Evolutionary conservation across 2,797 vertebrate species (phyloP), one percentile per base, ranked within the genome.

Genomic region (Glyptemys insculpta): DNA sequence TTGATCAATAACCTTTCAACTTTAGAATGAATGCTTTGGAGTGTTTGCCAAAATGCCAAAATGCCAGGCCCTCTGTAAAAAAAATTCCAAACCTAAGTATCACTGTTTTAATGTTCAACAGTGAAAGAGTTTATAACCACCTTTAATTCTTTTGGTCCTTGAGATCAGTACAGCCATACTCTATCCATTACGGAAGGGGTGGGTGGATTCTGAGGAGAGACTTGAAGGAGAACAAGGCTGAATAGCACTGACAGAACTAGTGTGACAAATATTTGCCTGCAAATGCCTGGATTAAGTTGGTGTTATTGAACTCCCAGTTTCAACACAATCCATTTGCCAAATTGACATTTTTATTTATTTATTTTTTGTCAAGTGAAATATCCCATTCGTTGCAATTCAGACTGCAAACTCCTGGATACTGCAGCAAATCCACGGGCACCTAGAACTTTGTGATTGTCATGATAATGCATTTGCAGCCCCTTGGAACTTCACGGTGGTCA

Each of bases 271-370:
- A 41, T 76, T 47, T 47, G 41, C 41, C 41, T 76, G 72, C 41
- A 41, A 44, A 47, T 76, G 8, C 12, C 41, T 47, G 23, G 12
- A 27, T 41, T 25, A 47, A 47, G 12, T 25, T 15, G 72, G 41
- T 4, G 41, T 47, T 76, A 37, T 72, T 65, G 29, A 82, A 29
- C 19, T 7, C 83, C 44, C 1, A 6, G 31, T 86, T 74, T 62
- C 62, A 74, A 76, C 83, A 2, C 16, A 74, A 14, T 31, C 34
- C 16, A 0, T 84, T 31, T 27, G 14, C 41, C 85, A 79, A 29
- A 0, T 6, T 92, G 53, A n/a, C 4, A 0, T 29, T 82, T 47
- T 4, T 0, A 54, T 90, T 41, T 9, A 34, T 49, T 25, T 88
- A 81, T 8, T 31, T 74, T 91, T 92, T 53, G 37, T 72, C 34